These are phyloP conservation scores for Sinocyclocheilus maitianheensis DNA, from an alignment of 2,113 vertebrate species.

Conservation along the genomic window DNA sequence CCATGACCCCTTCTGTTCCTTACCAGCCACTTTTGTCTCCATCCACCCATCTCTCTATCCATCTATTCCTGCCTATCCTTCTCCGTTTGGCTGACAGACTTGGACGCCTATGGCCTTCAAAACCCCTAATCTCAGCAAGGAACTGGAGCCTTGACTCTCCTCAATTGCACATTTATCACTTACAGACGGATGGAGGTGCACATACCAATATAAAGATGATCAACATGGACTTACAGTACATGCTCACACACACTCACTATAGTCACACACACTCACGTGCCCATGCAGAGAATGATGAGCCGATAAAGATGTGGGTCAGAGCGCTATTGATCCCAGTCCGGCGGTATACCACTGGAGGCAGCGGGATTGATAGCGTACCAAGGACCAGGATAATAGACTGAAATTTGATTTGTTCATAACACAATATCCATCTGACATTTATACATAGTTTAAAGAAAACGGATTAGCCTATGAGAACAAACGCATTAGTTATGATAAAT, in stretches of 20 bases:
- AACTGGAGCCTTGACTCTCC: slow-evolving; percentile 1
- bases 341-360: slow-evolving; percentile 22
- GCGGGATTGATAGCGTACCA: slow-evolving; percentile 19
- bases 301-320: slow-evolving; percentile 21
- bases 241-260: slow-evolving; percentile 23
- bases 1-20: slow-evolving; percentile 3
- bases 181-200: background rate
- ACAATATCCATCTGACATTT: slow-evolving; percentile 49
- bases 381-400: background rate
- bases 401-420: slow-evolving; percentile 38
- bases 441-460: slow-evolving; percentile 40
- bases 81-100: background rate
- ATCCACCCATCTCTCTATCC: slow-evolving; percentile 17
- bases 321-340: slow-evolving; percentile 5
- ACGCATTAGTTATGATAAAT: slow-evolving; percentile 31
- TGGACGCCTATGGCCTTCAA: background rate
- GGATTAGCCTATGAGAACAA: slow-evolving; percentile 25
- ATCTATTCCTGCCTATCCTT: no score
- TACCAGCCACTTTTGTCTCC: background rate
- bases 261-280: background rate
- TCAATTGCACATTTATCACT: slow-evolving; percentile 30
- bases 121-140: background rate
- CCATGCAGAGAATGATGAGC: background rate
- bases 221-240: background rate
- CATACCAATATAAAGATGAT: background rate